Evolutionary conservation across 2,113 vertebrate genomes (phyloP).

Genomic region (Spea bombifrons): DNA sequence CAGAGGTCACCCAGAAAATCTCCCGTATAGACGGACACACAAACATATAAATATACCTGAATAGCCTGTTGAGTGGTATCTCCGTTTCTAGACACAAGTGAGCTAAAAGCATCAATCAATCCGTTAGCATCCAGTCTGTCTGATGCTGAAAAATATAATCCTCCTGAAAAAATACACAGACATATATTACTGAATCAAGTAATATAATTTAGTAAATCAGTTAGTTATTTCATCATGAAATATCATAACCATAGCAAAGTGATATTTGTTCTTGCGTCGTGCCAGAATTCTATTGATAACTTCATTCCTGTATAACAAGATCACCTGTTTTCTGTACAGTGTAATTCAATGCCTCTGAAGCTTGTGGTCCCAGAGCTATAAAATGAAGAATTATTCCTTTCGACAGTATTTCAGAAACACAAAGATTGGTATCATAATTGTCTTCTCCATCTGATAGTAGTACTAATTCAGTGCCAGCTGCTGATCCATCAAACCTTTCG

Average conservation of each 20-base stretch:
- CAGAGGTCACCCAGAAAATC: too few species aligned
- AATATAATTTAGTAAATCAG: too few species aligned
- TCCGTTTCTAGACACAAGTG: conserved; percentile 58
- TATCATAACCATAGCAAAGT: too few species aligned
- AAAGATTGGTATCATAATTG: background rate
- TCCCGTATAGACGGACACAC: too few species aligned
- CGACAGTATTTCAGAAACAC: conserved; percentile 44
- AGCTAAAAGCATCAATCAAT: conserved; percentile 59
- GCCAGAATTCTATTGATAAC: too few species aligned
- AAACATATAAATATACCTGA: conserved; percentile 52
- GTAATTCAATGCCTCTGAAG: conserved; percentile 53
- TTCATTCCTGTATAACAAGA: background rate
- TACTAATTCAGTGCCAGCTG: conserved; percentile 60
- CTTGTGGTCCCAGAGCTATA: conserved; percentile 56
- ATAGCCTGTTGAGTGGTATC: conserved; percentile 54
- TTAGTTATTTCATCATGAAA: too few species aligned
- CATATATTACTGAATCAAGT: background rate
- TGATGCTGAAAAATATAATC: conserved; percentile 46
- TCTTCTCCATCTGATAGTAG: conserved; percentile 64
- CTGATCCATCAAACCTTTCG: conserved; percentile 32
- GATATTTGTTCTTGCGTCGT: too few species aligned
- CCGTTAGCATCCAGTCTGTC: conserved; percentile 48
- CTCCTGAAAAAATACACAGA: conserved; percentile 53
- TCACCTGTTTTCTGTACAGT: conserved; percentile 56
- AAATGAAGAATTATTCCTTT: conserved; percentile 58